These are phyloP conservation scores for Drosophila setifemur DNA, from an alignment of 1,140 invertebrate genomes.

Conservation along the genomic window DNA sequence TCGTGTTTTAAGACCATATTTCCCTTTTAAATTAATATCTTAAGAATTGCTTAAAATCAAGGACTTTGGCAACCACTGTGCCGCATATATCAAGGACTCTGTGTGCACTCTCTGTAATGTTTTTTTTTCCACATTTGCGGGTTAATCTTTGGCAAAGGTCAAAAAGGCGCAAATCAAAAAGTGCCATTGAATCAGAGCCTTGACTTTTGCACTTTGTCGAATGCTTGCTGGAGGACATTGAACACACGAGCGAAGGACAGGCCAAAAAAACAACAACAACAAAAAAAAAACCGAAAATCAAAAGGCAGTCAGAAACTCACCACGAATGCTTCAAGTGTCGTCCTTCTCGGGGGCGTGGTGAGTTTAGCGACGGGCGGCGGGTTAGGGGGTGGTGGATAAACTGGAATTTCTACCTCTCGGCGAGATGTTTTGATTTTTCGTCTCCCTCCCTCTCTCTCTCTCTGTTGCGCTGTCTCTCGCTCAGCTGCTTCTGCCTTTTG, in stretches of 20 bases:
- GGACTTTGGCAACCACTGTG: conserved; percentile 41
- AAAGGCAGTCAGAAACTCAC: conserved; percentile 15
- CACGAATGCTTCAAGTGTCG: conserved; percentile 32
- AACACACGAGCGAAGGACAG: conserved; percentile 10
- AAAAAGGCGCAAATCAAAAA: conserved; percentile 46
- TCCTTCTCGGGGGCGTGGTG: conserved; percentile 11
- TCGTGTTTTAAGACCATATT: no score
- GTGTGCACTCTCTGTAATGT: conserved; percentile 42
- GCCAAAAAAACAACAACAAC: conserved; percentile 1
- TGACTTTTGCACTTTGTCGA: conserved; percentile 74
- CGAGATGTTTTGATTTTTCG: conserved; percentile 49
- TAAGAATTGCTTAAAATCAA: conserved; percentile 10
- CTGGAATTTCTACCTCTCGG: conserved; percentile 34
- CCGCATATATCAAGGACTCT: conserved; percentile 62
- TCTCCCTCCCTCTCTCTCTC: not conserved
- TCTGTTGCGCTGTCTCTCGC: no score
- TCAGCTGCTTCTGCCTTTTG: conserved; percentile 34
- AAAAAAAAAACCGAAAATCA: conserved; percentile 3
- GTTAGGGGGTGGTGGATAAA: conserved; percentile 11
- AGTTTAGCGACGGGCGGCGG: not conserved
- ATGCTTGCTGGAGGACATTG: conserved; percentile 47
- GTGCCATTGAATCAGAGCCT: conserved; percentile 56
- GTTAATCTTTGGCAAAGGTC: conserved; percentile 59
- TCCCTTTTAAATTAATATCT: no score
- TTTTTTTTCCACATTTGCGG: conserved; percentile 29